phyloP scores from a whole-genome alignment of 2,888 invertebrate genomes.

The Melieria picta region DNA sequence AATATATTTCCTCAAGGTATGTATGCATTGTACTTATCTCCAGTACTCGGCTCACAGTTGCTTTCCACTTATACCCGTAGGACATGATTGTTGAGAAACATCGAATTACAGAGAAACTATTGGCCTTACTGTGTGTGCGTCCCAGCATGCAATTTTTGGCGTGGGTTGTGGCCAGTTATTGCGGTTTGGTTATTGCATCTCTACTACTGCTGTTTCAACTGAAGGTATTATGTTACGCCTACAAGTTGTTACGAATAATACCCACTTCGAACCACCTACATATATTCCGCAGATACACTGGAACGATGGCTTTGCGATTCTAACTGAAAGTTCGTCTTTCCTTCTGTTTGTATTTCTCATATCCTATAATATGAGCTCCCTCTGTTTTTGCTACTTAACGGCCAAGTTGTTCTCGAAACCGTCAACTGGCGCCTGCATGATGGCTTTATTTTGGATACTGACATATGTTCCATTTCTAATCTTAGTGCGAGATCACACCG shows the following conservation, averaged over 20 bases:
- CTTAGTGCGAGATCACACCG: conserved; percentile 52
- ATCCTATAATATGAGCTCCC: conserved; percentile 74
- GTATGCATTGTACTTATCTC: no score
- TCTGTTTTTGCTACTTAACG: conserved; percentile 79
- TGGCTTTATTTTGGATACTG: conserved; percentile 78
- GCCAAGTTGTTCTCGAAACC: conserved; percentile 81
- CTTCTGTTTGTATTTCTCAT: conserved; percentile 76
- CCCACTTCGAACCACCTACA: not conserved
- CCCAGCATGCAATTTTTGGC: no score
- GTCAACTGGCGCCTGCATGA: conserved; percentile 77
- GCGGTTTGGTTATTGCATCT: no score
- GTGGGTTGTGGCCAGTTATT: no score
- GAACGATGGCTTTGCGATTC: conserved; percentile 68
- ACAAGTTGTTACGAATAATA: no score
- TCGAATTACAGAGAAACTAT: no score
- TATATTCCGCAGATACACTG: conserved; percentile 56
- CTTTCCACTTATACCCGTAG: no score
- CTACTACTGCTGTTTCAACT: no score
- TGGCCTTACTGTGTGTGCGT: no score
- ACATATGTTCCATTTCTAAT: conserved; percentile 78
- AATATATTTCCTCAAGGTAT: no score
- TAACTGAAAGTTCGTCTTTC: conserved; percentile 73
- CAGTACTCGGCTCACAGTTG: no score
- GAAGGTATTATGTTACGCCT: not conserved
- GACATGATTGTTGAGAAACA: no score